Base-by-base conservation (phyloP, 2,888 invertebrate genomes). In the Mongoloraphidia duomilia region DNA sequence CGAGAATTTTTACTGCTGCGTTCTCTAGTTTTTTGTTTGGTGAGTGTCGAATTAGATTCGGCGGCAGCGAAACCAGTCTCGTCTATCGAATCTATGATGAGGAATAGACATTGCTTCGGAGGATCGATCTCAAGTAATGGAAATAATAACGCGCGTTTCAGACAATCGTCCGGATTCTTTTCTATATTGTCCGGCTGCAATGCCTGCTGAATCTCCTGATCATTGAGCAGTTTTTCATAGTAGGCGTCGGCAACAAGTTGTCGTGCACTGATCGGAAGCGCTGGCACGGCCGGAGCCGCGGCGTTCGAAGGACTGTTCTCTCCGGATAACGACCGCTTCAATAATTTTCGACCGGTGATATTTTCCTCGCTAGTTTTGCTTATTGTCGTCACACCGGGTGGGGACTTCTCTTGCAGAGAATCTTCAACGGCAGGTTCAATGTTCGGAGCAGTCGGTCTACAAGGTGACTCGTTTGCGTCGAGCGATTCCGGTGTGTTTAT, bases 71-170 rank as follows among this genome's bases (percentile, higher is more conserved):
- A 74, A 49, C 74, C 74, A 57, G 79, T 78, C 61, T 95, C 94
- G 63, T 95, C 94, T 17, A 95, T 85, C 0, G 92, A 94, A 63
- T 96, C 96, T 1, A 95, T 89, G 8, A 95, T 68, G 41, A 95
- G 71, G 58, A 93, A 83, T 49, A 91, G 70, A 14, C 84, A 83
- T 50, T 85, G 85, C 62, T 89, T 87, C 0, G 93, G 92, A 3
- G 90, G 85, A 50, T 84, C 86, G 8, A 94, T 78, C 63, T 91
- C 88, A 40, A 89, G 67, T 34, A 96, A 70, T 0, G 95, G 95
- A 60, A 89, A 87, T 13, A 95, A 69, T 0, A 95, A 71, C 0
- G 91, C 88, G 60, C 87, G 82, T 61, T 90, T 89, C 62, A 95
- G 84, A 48, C 92, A 90, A 59, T 92, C 91, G 59, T 94, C 94